These are phyloP conservation scores for Drosophila chauvacae DNA, from an alignment of 1,140 invertebrate species.

Conservation along the genomic window DNA sequence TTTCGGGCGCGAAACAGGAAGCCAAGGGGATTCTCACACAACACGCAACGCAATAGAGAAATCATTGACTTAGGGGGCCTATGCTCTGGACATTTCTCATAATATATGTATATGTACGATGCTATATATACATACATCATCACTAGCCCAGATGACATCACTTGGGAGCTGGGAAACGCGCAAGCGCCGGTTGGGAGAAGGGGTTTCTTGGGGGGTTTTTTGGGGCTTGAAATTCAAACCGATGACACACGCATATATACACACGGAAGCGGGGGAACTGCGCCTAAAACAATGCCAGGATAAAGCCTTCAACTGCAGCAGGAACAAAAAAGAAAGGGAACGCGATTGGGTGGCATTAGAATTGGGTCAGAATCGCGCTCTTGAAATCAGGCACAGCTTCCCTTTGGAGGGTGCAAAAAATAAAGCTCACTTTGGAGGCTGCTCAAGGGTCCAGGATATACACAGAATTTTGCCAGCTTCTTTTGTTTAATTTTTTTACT, in stretches of 20 bases:
- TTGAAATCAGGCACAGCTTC: slow-evolving; percentile 38
- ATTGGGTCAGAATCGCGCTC: slow-evolving; percentile 60
- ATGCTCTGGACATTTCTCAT: slow-evolving; percentile 37
- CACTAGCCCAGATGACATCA: slow-evolving; percentile 69
- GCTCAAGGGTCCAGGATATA: neutral
- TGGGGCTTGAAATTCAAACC: slow-evolving; percentile 18
- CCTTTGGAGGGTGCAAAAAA: neutral
- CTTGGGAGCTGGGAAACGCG: slow-evolving; percentile 58
- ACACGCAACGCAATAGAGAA: slow-evolving; percentile 63
- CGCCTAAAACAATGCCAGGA: slow-evolving; percentile 59
- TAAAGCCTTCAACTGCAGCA: slow-evolving; percentile 21
- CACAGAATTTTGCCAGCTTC: neutral
- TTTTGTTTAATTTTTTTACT: neutral
- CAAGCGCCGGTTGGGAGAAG: slow-evolving; percentile 58
- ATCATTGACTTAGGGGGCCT: slow-evolving; percentile 44
- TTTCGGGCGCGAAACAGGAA: slow-evolving; percentile 29
- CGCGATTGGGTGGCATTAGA: slow-evolving; percentile 42
- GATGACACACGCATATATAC: slow-evolving; percentile 56
- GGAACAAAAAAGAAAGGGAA: slow-evolving; percentile 6
- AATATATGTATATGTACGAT: slow-evolving; percentile 22
- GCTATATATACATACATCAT: slow-evolving; percentile 36
- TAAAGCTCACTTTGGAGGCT: slow-evolving; percentile 7
- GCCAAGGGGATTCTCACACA: slow-evolving; percentile 20
- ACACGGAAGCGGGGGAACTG: slow-evolving; percentile 46
- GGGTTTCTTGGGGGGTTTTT: slow-evolving; percentile 15